Conservation (phyloP, 1,140 invertebrate genomes). For the Bombus sylvicola region DNA sequence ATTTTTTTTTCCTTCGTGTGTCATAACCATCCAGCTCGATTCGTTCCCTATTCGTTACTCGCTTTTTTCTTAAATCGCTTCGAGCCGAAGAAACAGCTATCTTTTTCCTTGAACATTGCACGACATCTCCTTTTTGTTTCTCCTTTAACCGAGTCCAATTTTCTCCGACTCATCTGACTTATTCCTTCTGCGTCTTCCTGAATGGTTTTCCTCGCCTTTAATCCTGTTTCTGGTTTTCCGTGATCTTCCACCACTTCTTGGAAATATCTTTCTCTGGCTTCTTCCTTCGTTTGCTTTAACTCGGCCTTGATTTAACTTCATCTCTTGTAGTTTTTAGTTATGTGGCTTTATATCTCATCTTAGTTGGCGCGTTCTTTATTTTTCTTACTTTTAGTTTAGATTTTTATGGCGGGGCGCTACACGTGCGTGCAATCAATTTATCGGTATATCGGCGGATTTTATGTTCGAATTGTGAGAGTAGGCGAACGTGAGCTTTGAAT, state of each 20-base stretch:
- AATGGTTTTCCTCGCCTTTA: not conserved
- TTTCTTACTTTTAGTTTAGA: too few relatives aligned
- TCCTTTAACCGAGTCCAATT: not conserved
- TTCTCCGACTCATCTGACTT: not conserved
- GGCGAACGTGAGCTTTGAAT: too few relatives aligned
- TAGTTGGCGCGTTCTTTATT: too few relatives aligned
- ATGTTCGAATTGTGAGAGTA: too few relatives aligned
- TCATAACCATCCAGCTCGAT: constrained; percentile 25
- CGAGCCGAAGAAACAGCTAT: not conserved
- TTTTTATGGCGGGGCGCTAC: too few relatives aligned
- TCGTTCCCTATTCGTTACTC: not conserved
- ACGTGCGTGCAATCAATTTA: too few relatives aligned
- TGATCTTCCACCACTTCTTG: not conserved
- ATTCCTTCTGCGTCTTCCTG: not conserved
- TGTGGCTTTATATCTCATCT: too few relatives aligned
- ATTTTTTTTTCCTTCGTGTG: not conserved
- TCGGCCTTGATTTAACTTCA: too few relatives aligned
- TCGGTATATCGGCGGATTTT: too few relatives aligned
- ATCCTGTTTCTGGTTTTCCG: not conserved
- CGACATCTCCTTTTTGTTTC: not conserved
- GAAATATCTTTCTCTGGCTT: not conserved
- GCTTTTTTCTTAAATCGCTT: not conserved
- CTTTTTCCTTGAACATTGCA: not conserved
- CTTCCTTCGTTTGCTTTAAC: too few relatives aligned
- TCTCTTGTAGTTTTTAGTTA: too few relatives aligned